phyloP scores from a whole-genome alignment of 2,113 vertebrate species.

The Chaetodon trifascialis region DNA sequence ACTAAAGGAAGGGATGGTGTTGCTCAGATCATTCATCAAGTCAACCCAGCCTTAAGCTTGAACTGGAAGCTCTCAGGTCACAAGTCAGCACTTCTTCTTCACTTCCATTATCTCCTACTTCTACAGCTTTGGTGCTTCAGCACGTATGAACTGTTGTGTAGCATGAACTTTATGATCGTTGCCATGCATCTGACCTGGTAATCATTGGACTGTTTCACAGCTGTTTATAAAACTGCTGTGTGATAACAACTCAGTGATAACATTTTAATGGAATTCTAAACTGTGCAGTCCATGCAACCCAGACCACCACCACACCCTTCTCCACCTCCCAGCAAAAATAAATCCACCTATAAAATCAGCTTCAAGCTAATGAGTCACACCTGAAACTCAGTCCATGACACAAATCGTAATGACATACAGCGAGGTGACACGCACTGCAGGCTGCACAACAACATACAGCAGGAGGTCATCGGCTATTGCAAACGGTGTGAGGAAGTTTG shows the following conservation, averaged over 20 bases:
- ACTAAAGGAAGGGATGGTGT: background rate
- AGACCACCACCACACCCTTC: background rate
- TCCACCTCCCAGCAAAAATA: background rate
- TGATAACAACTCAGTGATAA: background rate
- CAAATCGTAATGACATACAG: background rate
- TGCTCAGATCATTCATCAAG: background rate
- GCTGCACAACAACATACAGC: background rate
- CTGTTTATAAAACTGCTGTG: too few species aligned
- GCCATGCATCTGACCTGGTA: background rate
- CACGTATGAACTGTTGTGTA: conserved; percentile 6
- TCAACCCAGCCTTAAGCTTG: background rate
- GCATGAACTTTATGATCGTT: background rate
- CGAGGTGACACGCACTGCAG: background rate
- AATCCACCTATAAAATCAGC: background rate
- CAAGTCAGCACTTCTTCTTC: background rate
- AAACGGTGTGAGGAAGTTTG: background rate
- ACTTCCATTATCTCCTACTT: background rate
- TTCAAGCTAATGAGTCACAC: background rate
- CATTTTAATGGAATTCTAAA: conserved; percentile 19
- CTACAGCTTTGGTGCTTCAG: background rate
- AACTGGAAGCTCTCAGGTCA: background rate
- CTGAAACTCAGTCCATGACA: background rate
- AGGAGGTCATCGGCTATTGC: background rate
- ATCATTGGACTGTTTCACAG: conserved; percentile 2
- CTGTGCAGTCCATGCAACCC: background rate